phyloP scores from a whole-genome alignment of 2,888 invertebrate genomes.

The Aphodius granarius region DNA sequence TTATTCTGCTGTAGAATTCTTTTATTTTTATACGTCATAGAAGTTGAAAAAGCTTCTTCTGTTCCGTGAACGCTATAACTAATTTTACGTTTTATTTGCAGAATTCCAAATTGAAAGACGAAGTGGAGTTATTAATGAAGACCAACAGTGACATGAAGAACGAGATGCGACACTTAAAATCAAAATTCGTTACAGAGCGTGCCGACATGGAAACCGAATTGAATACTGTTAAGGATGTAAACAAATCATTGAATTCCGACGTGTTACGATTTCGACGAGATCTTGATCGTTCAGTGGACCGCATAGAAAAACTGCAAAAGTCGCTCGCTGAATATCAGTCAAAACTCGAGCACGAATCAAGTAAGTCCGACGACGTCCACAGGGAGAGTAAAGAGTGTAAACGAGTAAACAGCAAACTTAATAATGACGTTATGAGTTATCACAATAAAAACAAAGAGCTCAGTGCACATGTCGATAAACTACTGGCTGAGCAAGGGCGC shows the following conservation, averaged over 20 bases:
- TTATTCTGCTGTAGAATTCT: too few species aligned
- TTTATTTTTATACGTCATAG: too few species aligned
- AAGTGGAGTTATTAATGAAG: constrained; percentile 27
- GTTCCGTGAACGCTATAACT: background rate
- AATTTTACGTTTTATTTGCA: constrained; percentile 23
- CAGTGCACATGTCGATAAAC: constrained; percentile 16
- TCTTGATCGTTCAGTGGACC: constrained; percentile 9
- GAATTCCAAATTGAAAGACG: constrained; percentile 28
- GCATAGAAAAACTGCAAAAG: constrained; percentile 18
- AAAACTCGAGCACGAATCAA: constrained; percentile 21
- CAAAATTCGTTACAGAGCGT: constrained; percentile 28
- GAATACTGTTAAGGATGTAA: background rate
- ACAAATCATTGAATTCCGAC: constrained; percentile 24
- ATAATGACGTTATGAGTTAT: constrained; percentile 13
- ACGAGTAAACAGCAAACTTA: constrained; percentile 18
- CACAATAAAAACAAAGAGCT: constrained; percentile 23
- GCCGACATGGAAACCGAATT: constrained; percentile 30
- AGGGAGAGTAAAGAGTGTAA: constrained; percentile 24
- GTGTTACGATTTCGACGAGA: constrained; percentile 21
- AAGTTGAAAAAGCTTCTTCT: too few species aligned
- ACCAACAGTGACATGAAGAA: constrained; percentile 30
- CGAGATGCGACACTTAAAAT: constrained; percentile 27
- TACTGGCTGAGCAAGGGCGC: constrained; percentile 14
- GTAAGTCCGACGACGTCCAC: background rate
- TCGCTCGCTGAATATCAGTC: constrained; percentile 18